phyloP scores from a whole-genome alignment of 1,140 invertebrate genomes.

The Mesaphorura yosii region DNA sequence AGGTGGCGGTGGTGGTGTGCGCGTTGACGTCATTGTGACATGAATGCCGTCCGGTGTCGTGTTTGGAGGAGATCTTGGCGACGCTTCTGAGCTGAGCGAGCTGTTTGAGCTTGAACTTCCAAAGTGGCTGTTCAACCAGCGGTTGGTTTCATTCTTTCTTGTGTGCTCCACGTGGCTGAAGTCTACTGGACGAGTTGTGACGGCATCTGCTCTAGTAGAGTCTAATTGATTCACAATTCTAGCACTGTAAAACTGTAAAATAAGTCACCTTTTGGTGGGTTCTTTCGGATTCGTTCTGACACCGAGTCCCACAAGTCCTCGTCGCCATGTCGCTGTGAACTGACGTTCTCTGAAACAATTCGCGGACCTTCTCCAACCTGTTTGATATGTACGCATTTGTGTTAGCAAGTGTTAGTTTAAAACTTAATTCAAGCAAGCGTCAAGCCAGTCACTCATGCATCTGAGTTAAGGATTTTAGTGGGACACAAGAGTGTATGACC shows the following conservation, averaged over 20 bases:
- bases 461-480: too few relatives aligned
- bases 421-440: too few relatives aligned
- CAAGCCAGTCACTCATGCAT: too few relatives aligned
- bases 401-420: too few relatives aligned
- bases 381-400: too few relatives aligned
- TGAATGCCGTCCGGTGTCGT: constrained; percentile 26
- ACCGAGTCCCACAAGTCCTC: constrained; percentile 53
- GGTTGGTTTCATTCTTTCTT: constrained; percentile 72
- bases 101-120: constrained; percentile 52
- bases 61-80: constrained; percentile 22
- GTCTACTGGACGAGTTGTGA: constrained; percentile 64
- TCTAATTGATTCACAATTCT: constrained; percentile 33
- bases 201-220: constrained; percentile 58
- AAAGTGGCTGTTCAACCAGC: constrained; percentile 79
- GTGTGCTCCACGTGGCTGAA: constrained; percentile 78
- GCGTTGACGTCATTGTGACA: constrained; percentile 35
- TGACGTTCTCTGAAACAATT: constrained; percentile 35
- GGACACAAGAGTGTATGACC: neutral
- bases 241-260: neutral
- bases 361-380: constrained; percentile 34
- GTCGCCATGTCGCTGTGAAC: constrained; percentile 45
- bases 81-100: constrained; percentile 30
- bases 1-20: constrained; percentile 32
- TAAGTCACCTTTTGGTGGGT: constrained; percentile 33
- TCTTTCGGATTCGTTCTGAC: constrained; percentile 55